These are phyloP conservation scores for Herpailurus yagouaroundi DNA, from an alignment of 2,113 vertebrate genomes.

Conservation along the genomic window DNA sequence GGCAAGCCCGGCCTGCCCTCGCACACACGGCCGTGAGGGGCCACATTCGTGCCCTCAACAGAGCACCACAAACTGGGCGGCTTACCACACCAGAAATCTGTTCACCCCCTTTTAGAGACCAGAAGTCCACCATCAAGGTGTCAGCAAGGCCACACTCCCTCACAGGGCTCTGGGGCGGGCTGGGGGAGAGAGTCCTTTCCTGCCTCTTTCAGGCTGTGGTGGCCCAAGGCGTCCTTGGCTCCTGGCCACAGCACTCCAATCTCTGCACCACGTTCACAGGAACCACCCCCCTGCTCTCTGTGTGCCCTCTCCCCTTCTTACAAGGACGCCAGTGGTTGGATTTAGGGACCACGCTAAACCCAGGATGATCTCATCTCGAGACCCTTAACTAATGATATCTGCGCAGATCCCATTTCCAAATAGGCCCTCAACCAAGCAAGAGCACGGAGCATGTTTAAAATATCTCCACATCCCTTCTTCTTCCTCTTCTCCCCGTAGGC, in stretches of 20 bases:
- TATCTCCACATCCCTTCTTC: neutral
- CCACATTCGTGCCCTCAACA: accelerated
- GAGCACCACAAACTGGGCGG: neutral
- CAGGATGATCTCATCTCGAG: neutral
- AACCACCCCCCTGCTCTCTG: neutral
- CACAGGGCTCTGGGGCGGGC: neutral
- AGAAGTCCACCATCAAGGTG: neutral
- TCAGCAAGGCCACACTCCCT: neutral
- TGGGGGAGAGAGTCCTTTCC: neutral
- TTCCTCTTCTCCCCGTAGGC: neutral
- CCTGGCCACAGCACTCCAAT: neutral
- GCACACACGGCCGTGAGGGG: accelerated
- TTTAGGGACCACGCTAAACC: neutral
- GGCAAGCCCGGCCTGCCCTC: neutral
- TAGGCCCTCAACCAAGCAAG: neutral
- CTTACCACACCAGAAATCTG: neutral
- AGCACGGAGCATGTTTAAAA: neutral
- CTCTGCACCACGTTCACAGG: neutral
- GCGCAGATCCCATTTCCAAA: neutral
- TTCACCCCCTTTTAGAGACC: neutral
- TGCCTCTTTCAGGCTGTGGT: neutral
- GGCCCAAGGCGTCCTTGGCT: no score
- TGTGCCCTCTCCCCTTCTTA: neutral
- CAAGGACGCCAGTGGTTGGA: neutral
- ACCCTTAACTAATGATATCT: neutral